Conservation (phyloP, 2,797 vertebrate genomes). For the Peromyscus attwateri region DNA sequence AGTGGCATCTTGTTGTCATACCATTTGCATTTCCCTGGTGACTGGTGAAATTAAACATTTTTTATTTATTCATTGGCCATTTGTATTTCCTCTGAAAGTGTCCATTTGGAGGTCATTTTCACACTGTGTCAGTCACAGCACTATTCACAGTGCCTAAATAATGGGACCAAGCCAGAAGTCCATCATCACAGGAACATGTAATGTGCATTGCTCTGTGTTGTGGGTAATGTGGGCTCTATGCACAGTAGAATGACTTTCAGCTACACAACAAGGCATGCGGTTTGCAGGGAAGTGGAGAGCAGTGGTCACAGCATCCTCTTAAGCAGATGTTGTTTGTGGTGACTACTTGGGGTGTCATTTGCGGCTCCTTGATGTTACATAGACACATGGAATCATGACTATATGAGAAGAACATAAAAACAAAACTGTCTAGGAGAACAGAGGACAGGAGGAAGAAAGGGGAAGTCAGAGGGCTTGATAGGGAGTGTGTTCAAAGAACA, state of each 20-base stretch:
- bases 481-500: background rate
- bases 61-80: background rate
- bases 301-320: background rate
- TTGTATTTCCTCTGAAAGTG: background rate
- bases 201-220: too few species aligned
- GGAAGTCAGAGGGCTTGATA: background rate
- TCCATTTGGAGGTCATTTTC: background rate
- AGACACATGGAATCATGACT: background rate
- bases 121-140: background rate
- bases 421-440: too few species aligned
- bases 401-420: background rate
- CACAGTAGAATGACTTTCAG: background rate
- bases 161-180: background rate
- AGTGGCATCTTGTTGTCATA: background rate
- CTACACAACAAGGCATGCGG: background rate
- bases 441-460: too few species aligned
- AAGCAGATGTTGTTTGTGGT: background rate
- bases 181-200: background rate
- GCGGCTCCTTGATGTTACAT: background rate
- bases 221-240: too few species aligned
- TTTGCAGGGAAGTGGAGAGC: background rate
- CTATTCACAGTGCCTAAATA: background rate
- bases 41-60: background rate
- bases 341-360: background rate
- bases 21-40: background rate